These are phyloP conservation scores for Atractosteus spatula DNA, from an alignment of 2,113 vertebrate genomes.

Conservation along the genomic window DNA sequence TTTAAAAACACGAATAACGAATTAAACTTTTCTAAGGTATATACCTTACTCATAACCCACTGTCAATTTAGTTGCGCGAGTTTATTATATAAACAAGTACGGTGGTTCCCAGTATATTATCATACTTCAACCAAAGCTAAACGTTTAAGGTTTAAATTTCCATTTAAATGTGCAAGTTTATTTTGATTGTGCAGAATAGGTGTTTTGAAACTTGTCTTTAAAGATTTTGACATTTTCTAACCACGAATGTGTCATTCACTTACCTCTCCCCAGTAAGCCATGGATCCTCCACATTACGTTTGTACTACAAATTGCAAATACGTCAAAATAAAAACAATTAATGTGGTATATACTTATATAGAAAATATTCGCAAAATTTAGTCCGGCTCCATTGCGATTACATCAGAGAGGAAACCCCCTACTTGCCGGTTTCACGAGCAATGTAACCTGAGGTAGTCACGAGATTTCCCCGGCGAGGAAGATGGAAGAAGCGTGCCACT, in stretches of 20 bases:
- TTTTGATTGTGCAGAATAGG: background rate
- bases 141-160: background rate
- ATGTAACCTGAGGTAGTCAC: constrained; percentile 26
- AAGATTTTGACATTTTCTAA: background rate
- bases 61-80: background rate
- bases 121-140: background rate
- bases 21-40: no score
- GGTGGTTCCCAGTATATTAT: background rate
- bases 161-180: background rate
- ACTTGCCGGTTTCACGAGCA: no score
- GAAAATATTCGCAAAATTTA: background rate
- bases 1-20: no score
- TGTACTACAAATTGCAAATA: background rate
- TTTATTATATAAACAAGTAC: background rate
- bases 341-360: no score
- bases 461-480: background rate
- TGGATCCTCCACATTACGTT: constrained; percentile 64
- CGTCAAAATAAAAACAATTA: no score
- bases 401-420: no score
- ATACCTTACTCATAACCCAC: no score
- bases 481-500: no score
- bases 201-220: background rate
- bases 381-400: background rate
- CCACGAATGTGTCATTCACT: constrained; percentile 25
- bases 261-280: constrained; percentile 61